phyloP scores from a whole-genome alignment of 2,797 vertebrate species.

The Chloroceryle inda region DNA sequence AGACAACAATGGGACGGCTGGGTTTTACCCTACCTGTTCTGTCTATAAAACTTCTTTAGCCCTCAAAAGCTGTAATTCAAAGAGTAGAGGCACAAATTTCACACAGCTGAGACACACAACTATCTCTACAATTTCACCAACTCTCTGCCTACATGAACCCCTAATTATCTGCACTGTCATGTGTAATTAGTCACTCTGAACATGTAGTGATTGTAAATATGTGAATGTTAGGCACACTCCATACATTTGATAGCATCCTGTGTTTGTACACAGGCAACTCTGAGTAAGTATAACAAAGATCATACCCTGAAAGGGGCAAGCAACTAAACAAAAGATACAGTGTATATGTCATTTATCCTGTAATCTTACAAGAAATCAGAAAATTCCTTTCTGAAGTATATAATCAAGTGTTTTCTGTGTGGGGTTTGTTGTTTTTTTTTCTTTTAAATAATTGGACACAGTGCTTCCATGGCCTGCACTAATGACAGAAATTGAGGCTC shows the following conservation, averaged over 20 bases:
- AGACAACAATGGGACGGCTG: background rate
- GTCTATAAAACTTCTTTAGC: background rate
- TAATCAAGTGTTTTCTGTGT: background rate
- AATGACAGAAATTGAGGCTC: constrained; percentile 34
- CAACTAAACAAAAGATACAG: background rate
- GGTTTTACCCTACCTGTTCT: background rate
- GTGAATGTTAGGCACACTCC: constrained; percentile 5
- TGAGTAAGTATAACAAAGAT: background rate
- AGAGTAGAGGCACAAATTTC: background rate
- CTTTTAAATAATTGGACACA: constrained; percentile 2
- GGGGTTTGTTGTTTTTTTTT: background rate
- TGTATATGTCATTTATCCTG: background rate
- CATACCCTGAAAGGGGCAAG: background rate
- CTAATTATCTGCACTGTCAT: constrained; percentile 36
- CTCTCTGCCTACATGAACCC: background rate
- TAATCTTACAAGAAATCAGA: background rate
- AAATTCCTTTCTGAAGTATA: background rate
- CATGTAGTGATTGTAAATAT: background rate
- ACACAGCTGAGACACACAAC: background rate
- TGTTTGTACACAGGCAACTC: background rate
- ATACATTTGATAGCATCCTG: background rate
- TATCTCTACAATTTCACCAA: background rate
- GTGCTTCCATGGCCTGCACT: background rate
- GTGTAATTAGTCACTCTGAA: constrained; percentile 47
- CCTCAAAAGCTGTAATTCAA: background rate